phyloP scores from a whole-genome alignment of 2,113 vertebrate genomes.

The Rhegmatorhina hoffmannsi region DNA sequence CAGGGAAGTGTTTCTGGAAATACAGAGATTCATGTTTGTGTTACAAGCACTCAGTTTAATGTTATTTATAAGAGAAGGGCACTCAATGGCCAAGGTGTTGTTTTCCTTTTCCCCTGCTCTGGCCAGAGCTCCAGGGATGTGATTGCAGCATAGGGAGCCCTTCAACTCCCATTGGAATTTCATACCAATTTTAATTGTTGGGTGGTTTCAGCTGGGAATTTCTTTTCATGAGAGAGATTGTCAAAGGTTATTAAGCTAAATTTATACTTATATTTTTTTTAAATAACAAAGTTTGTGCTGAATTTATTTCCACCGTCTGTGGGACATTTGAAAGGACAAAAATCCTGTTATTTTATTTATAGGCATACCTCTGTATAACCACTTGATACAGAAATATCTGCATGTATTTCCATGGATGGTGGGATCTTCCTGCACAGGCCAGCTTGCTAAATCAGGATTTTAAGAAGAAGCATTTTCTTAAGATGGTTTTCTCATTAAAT shows the following conservation, averaged over 20 bases:
- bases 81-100: background rate
- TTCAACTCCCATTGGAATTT: background rate
- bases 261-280: background rate
- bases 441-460: background rate
- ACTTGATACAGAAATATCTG: background rate
- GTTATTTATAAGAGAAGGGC: background rate
- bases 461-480: background rate
- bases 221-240: background rate
- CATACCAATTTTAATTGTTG: background rate
- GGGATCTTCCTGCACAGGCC: slow-evolving; percentile 21
- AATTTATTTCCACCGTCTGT: background rate
- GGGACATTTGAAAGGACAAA: background rate
- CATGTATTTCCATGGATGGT: background rate
- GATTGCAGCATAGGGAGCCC: background rate
- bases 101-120: background rate
- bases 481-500: slow-evolving; percentile 13
- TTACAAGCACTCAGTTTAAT: background rate
- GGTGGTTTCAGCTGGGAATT: slow-evolving; percentile 6
- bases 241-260: slow-evolving; percentile 5
- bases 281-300: background rate
- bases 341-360: background rate
- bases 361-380: background rate
- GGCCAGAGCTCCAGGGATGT: background rate
- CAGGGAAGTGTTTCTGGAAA: background rate
- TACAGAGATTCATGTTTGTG: background rate